Conservation (phyloP, 2,797 vertebrate genomes). For the Helicolenus hilgendorfi region DNA sequence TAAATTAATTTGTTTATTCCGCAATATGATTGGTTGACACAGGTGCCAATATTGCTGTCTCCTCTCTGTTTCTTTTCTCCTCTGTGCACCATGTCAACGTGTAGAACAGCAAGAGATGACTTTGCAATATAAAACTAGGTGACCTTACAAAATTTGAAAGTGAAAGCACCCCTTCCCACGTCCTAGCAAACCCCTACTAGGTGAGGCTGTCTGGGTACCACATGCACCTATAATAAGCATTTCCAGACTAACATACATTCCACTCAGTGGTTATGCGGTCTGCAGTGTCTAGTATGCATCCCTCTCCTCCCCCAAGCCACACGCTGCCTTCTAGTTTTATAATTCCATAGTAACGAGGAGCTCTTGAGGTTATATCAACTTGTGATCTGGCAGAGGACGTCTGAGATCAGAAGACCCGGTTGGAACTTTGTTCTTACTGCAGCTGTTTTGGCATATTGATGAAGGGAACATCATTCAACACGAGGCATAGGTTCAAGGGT, state of each 20-base stretch:
- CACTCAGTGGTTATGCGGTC: conserved; percentile 87
- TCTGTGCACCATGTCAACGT: not conserved
- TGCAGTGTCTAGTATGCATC: conserved; percentile 64
- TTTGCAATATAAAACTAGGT: not conserved
- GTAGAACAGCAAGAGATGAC: not conserved
- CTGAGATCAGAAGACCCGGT: conserved; percentile 26
- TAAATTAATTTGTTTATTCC: not conserved
- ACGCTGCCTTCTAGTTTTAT: conserved; percentile 38
- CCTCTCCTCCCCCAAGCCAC: conserved; percentile 52
- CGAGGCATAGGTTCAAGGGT: not conserved
- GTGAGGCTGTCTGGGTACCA: conserved; percentile 80
- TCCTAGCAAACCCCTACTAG: conserved; percentile 55
- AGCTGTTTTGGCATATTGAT: not conserved
- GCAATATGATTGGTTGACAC: not conserved
- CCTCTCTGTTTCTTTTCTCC: not conserved
- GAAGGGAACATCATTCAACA: conserved; percentile 2
- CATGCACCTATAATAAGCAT: conserved; percentile 84
- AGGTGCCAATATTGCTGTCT: not conserved
- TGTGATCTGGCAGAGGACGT: conserved; percentile 40
- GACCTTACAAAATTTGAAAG: conserved; percentile 21
- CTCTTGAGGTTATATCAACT: conserved; percentile 50
- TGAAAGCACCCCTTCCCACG: conserved; percentile 31
- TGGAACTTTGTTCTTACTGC: conserved; percentile 24
- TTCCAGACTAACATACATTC: conserved; percentile 93
- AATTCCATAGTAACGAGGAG: conserved; percentile 51